phyloP scores from a whole-genome alignment of 2,797 vertebrate genomes.

The Chaenodraco wilsoni region DNA sequence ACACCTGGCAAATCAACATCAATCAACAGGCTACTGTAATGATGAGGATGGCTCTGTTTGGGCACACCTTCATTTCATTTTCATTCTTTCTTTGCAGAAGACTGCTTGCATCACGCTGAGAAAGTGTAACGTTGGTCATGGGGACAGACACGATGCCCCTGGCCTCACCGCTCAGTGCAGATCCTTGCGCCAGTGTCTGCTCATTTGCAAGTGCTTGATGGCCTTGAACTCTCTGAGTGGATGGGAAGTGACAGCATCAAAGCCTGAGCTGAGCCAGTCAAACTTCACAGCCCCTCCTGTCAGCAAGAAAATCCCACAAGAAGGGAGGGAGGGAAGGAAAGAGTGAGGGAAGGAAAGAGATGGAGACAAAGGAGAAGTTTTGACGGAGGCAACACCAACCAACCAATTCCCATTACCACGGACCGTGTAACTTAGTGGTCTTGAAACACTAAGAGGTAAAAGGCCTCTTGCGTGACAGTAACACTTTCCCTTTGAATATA shows the following conservation, averaged over 20 bases:
- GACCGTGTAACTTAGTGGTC: conserved; percentile 38
- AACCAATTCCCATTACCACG: conserved; percentile 35
- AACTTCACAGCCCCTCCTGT: conserved; percentile 79
- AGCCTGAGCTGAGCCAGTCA: conserved; percentile 81
- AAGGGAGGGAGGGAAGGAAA: conserved; percentile 21
- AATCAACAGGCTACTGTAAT: neutral
- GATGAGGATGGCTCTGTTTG: neutral
- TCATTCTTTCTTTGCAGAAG: neutral
- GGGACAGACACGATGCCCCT: conserved; percentile 52
- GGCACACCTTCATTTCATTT: neutral
- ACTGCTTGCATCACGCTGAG: conserved; percentile 11
- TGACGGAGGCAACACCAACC: conserved; percentile 26
- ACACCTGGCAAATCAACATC: neutral
- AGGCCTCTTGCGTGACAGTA: conserved; percentile 51
- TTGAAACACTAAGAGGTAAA: conserved; percentile 60
- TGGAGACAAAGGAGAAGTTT: conserved; percentile 54
- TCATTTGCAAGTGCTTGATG: conserved; percentile 83
- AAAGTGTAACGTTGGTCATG: conserved; percentile 27
- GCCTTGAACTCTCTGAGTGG: conserved; percentile 82
- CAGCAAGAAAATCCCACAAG: conserved; percentile 65
- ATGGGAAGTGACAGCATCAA: conserved; percentile 85
- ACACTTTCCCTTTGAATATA: conserved; percentile 48
- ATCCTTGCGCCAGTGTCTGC: conserved; percentile 59
- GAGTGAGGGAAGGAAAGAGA: conserved; percentile 36
- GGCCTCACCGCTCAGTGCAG: conserved; percentile 50